Conservation (phyloP, 2,797 vertebrate species). For the Silurus aristotelis region DNA sequence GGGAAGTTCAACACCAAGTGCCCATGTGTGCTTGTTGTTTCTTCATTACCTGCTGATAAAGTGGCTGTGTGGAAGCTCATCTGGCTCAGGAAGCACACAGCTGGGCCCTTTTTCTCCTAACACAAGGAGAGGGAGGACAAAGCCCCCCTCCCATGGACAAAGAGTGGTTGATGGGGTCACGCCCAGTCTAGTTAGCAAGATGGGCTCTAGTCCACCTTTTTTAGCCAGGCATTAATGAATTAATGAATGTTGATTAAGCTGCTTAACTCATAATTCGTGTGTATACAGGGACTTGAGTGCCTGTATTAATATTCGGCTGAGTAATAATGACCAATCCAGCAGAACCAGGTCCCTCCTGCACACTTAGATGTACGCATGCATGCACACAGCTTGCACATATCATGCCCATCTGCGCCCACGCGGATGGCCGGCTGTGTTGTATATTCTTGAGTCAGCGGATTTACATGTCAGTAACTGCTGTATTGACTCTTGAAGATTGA, state of each 20-base stretch:
- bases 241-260: slow-evolving; percentile 41
- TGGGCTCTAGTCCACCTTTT: not conserved
- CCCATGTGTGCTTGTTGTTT: slow-evolving; percentile 34
- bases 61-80: slow-evolving; percentile 45
- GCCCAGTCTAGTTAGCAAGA: slow-evolving; percentile 11
- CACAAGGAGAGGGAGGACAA: slow-evolving; percentile 30
- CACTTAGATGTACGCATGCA: slow-evolving; percentile 25
- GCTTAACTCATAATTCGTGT: slow-evolving; percentile 38
- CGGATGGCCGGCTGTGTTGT: slow-evolving; percentile 38
- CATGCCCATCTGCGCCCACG: slow-evolving; percentile 32
- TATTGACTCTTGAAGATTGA: slow-evolving; percentile 33
- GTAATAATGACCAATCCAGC: slow-evolving; percentile 52
- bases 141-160: not conserved
- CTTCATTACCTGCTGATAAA: slow-evolving; percentile 49
- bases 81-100: slow-evolving; percentile 40
- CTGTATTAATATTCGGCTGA: slow-evolving; percentile 38
- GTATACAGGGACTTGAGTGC: slow-evolving; percentile 31
- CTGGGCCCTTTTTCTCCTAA: slow-evolving; percentile 45
- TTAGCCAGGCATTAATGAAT: slow-evolving; percentile 28
- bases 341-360: slow-evolving; percentile 36
- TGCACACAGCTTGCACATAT: slow-evolving; percentile 37
- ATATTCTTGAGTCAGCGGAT: slow-evolving; percentile 47
- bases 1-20: slow-evolving; percentile 22
- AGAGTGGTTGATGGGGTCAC: slow-evolving; percentile 32
- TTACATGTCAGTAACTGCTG: slow-evolving; percentile 41